These are phyloP conservation scores for Mongoloraphidia duomilia DNA, from an alignment of 2,888 invertebrate genomes.

Conservation along the genomic window DNA sequence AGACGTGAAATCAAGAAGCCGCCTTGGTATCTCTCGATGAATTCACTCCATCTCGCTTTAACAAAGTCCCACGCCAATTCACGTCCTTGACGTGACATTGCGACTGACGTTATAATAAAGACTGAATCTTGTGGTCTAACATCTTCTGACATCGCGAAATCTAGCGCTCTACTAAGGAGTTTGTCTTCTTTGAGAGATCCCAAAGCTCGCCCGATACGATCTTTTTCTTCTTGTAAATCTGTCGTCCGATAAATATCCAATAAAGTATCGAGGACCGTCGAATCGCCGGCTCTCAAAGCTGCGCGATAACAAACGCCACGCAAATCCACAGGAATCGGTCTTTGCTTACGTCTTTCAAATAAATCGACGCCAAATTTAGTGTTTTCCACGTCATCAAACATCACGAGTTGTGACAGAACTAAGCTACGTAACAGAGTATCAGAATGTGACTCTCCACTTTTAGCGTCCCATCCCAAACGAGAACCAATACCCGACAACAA, in stretches of 20 bases:
- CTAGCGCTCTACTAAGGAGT: conserved; percentile 57
- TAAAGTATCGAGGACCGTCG: conserved; percentile 59
- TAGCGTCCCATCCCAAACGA: conserved; percentile 74
- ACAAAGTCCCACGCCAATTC: conserved; percentile 85
- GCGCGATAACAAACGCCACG: conserved; percentile 78
- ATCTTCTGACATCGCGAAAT: conserved; percentile 75
- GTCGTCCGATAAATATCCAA: conserved; percentile 66
- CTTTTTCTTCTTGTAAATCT: conserved; percentile 87
- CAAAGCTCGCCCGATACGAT: conserved; percentile 71
- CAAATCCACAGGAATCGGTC: conserved; percentile 73
- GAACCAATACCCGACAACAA: conserved; percentile 58
- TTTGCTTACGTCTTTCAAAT: conserved; percentile 55
- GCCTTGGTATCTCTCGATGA: conserved; percentile 69
- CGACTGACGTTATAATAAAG: conserved; percentile 77
- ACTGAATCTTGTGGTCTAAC: conserved; percentile 86
- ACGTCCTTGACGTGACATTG: conserved; percentile 64
- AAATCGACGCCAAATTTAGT: conserved; percentile 45
- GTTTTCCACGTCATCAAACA: conserved; percentile 56
- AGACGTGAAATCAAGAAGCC: conserved; percentile 69
- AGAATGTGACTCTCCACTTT: conserved; percentile 70
- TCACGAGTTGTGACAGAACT: conserved; percentile 68
- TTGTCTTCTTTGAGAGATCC: conserved; percentile 62
- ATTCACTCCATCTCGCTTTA: conserved; percentile 64
- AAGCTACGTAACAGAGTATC: conserved; percentile 74
- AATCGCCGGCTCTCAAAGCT: conserved; percentile 57